These are phyloP conservation scores for Drosophila phalerata DNA, from an alignment of 2,888 invertebrate genomes.

Conservation along the genomic window DNA sequence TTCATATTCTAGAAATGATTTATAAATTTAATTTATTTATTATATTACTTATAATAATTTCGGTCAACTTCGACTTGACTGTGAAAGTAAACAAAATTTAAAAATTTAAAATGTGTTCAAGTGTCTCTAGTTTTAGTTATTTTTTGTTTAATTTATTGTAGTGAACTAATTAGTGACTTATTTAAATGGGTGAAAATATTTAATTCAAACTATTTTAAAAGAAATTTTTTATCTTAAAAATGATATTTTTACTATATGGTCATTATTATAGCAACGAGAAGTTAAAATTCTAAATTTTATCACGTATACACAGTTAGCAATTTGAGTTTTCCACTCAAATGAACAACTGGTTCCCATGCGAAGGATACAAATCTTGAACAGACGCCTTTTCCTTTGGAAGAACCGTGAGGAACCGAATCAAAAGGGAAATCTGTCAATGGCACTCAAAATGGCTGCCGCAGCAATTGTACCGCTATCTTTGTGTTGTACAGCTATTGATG, in stretches of 20 bases:
- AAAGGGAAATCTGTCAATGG: slow-evolving; percentile 63
- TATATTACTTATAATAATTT: no score
- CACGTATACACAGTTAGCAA: slow-evolving; percentile 10
- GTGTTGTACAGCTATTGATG: slow-evolving; percentile 23
- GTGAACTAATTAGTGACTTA: no score
- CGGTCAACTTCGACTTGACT: no score
- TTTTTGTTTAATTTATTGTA: no score
- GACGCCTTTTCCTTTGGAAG: slow-evolving; percentile 34
- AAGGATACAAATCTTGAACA: slow-evolving; percentile 26
- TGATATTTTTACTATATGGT: background rate
- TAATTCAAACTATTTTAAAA: background rate
- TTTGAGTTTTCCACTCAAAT: slow-evolving; percentile 12
- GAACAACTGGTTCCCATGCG: slow-evolving; percentile 19
- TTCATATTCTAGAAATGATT: no score
- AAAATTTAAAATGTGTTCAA: no score
- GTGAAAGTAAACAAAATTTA: no score
- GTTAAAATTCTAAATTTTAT: background rate
- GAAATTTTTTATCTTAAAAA: no score
- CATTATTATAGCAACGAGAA: background rate
- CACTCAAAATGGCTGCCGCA: slow-evolving; percentile 49
- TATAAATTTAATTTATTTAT: no score
- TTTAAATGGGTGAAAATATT: no score
- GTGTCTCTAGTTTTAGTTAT: no score
- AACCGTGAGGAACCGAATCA: slow-evolving; percentile 39
- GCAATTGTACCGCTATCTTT: slow-evolving; percentile 52